Percentiles rank a stretch among this genome's conserved stretches.
phyloP scores from a whole-genome alignment of 1,140 invertebrate genomes.

The Leptopilina clavipes region DNA sequence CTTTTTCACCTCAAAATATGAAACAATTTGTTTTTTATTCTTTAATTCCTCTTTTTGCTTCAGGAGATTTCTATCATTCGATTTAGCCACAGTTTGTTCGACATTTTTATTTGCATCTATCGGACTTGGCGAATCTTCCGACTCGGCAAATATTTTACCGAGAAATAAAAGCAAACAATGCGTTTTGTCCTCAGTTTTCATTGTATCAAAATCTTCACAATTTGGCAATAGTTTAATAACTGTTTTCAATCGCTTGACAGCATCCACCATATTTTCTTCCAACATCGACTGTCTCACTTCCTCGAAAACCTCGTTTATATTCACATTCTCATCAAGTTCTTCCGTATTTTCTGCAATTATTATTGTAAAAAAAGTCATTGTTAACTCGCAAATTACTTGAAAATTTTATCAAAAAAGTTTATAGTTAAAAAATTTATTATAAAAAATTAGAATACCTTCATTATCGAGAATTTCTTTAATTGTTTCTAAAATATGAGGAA shows the following conservation, averaged over 20 bases:
- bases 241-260: slow-evolving; percentile 60
- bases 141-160: slow-evolving; percentile 70
- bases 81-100: not conserved
- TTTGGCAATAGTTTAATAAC: slow-evolving; percentile 56
- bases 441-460: slow-evolving; percentile 42
- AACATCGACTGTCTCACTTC: slow-evolving; percentile 68
- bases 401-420: too few relatives aligned
- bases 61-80: slow-evolving; percentile 55
- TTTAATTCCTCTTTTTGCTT: slow-evolving; percentile 64
- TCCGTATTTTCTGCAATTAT: slow-evolving; percentile 47
- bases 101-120: not conserved
- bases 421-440: too few relatives aligned
- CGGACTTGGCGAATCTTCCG: slow-evolving; percentile 45
- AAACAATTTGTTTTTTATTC: slow-evolving; percentile 58
- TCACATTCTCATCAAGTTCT: slow-evolving; percentile 52
- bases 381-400: too few relatives aligned
- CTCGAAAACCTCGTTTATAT: slow-evolving; percentile 63
- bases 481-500: slow-evolving; percentile 68
- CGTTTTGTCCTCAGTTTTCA: slow-evolving; percentile 61
- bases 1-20: slow-evolving; percentile 66
- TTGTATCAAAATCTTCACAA: slow-evolving; percentile 55
- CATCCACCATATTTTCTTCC: slow-evolving; percentile 61
- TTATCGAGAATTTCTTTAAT: slow-evolving; percentile 67
- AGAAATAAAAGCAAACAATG: slow-evolving; percentile 65
- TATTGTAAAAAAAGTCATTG: not conserved